A percentile compares a stretch with the other conserved stretches of the same genome.
phyloP scores from a whole-genome alignment of 2,797 vertebrate species.

The Phataginus tricuspis region DNA sequence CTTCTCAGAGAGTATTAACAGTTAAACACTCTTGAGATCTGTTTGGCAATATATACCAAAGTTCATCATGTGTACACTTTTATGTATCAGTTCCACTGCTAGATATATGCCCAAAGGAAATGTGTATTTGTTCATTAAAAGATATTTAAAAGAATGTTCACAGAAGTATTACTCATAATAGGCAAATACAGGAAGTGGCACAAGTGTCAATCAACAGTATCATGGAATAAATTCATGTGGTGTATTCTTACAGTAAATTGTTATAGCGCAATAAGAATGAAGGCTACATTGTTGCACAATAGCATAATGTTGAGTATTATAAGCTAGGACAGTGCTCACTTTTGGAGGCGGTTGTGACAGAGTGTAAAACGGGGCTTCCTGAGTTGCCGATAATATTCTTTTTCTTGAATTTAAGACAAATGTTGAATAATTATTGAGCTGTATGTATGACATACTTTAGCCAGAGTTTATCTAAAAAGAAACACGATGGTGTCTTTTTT shows the following conservation, averaged over 20 bases:
- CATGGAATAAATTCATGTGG: not conserved
- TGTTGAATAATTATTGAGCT: not conserved
- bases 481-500: not conserved
- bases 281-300: not conserved
- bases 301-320: not conserved
- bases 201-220: not conserved
- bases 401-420: not conserved
- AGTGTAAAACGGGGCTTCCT: not conserved
- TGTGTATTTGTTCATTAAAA: not conserved
- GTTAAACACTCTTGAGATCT: not conserved
- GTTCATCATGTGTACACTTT: not conserved
- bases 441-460: not conserved
- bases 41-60: not conserved
- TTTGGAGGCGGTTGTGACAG: not conserved
- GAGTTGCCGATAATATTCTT: not conserved
- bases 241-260: not conserved
- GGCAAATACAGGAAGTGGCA: not conserved
- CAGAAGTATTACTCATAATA: not conserved
- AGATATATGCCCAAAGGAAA: not conserved
- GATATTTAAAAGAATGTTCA: constrained; percentile 12
- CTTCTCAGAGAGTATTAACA: not conserved
- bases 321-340: not conserved
- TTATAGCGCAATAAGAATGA: not conserved
- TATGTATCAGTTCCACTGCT: not conserved
- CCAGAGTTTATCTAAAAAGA: not conserved